Base-by-base conservation (phyloP, 2,113 vertebrate genomes). In the Trachemys scripta region DNA sequence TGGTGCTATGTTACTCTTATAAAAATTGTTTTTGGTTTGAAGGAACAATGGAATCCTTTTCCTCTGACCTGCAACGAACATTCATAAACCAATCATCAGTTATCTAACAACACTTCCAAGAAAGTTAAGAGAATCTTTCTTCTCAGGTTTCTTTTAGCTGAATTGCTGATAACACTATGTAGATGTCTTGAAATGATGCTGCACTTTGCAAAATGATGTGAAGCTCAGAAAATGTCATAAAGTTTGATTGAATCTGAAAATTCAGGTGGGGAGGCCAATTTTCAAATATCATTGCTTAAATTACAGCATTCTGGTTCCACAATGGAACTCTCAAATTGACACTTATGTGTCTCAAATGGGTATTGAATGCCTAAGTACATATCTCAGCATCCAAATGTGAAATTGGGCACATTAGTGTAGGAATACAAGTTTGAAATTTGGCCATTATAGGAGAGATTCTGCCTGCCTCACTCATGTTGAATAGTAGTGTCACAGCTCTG, bases 381-480 rank as follows among this genome's bases (percentile, higher is more conserved):
- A 79, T 85, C 81, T 94, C 54, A 81, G 3, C 31, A 87, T 87
- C 75, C 13, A 6, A 29, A 1, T 59, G 14, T 13, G 5, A 93
- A 94, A 83, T 5, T 5, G 9, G 80, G 20, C 35, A 84, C 81
- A 22, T 90, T 90, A n/a, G 1, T 49, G 91, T 45, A 78, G 10
- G 14, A 0, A 0, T 0, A 57, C 25, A 85, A 27, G 12, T 14
- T 85, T 69, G n/a, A 84, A 87, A 88, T 5, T 84, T 82, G 8
- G 8, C 65, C 57, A 31, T 31, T 72, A 85, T 88, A 45, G 9
- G 10, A 69, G 4, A 80, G n/a, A 62, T 69, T 80, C 19, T 65
- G 8, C 53, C 38, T 42, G 12, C 56, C 59, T 5, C 88, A 2
- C 1, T 5, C 0, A 1, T 4, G 17, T 27, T 49, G 4, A 47